Evolutionary conservation across 2,888 invertebrate genomes (phyloP).

Genomic region (Phalera bucephala): DNA sequence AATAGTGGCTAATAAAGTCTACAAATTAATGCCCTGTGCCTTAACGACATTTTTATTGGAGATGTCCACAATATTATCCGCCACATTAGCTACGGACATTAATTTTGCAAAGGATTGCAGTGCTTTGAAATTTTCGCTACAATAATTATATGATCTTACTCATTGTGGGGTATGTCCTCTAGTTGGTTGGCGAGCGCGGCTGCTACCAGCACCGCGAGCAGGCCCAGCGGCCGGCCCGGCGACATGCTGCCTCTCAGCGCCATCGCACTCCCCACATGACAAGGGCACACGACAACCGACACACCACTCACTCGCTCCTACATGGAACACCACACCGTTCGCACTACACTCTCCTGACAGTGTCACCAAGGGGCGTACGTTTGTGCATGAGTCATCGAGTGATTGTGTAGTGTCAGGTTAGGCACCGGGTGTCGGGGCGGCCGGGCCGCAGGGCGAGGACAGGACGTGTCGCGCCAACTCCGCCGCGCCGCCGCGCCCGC

Average conservation of each 20-base stretch:
- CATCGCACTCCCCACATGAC: constrained; percentile 73
- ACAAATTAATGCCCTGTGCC: no score
- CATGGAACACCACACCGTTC: constrained; percentile 55
- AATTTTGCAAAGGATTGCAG: constrained; percentile 15
- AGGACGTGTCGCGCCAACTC: constrained; percentile 50
- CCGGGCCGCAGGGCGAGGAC: constrained; percentile 58
- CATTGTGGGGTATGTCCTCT: constrained; percentile 95
- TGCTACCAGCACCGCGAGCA: constrained; percentile 60
- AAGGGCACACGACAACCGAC: constrained; percentile 52
- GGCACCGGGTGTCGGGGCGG: constrained; percentile 45
- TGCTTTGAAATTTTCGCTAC: background rate
- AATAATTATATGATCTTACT: constrained; percentile 84
- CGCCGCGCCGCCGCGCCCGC: constrained; percentile 41
- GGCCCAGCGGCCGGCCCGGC: constrained; percentile 55
- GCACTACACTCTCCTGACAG: constrained; percentile 57
- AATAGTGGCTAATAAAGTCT: no score
- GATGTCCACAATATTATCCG: no score
- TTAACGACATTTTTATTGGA: no score
- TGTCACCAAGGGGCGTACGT: constrained; percentile 51
- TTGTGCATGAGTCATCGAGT: constrained; percentile 60
- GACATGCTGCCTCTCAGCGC: constrained; percentile 61
- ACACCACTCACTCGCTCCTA: constrained; percentile 53
- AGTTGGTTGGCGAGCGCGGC: constrained; percentile 87
- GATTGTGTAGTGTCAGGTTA: constrained; percentile 45
- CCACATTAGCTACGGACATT: no score